Conservation (phyloP, 2,888 invertebrate species). For the Thymelicus acteon region DNA sequence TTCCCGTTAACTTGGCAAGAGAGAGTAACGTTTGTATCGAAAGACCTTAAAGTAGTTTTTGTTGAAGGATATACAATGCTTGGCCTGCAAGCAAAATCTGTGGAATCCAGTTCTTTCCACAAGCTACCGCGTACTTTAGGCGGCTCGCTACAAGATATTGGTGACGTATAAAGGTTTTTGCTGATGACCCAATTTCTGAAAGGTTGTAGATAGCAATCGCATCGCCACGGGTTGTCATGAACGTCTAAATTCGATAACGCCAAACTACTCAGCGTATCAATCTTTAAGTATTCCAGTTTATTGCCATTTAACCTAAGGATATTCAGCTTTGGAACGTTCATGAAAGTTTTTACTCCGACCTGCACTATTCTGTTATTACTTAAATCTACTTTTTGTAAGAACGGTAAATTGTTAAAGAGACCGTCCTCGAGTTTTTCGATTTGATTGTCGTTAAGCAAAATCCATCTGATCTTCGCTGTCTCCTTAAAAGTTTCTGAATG, state of each 20-base stretch:
- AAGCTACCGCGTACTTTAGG: constrained; percentile 86
- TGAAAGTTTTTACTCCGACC: constrained; percentile 89
- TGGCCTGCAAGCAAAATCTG: constrained; percentile 93
- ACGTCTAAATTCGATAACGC: constrained; percentile 89
- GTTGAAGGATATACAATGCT: constrained; percentile 87
- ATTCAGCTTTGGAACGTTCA: constrained; percentile 87
- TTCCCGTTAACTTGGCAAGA: constrained; percentile 91
- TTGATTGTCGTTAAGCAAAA: constrained; percentile 90
- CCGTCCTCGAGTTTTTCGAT: constrained; percentile 89
- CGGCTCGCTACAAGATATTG: constrained; percentile 90
- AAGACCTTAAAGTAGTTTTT: constrained; percentile 85
- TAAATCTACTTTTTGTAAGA: constrained; percentile 90
- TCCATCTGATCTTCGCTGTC: constrained; percentile 88
- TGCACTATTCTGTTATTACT: constrained; percentile 89
- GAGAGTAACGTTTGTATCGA: constrained; percentile 88
- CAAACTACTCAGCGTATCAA: constrained; percentile 87
- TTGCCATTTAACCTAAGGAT: constrained; percentile 90
- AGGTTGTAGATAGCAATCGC: constrained; percentile 92
- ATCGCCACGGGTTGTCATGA: constrained; percentile 94
- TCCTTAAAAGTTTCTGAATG: constrained; percentile 89
- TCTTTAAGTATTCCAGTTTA: constrained; percentile 87
- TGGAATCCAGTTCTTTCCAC: constrained; percentile 89
- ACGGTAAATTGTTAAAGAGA: constrained; percentile 90
- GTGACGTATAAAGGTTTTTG: constrained; percentile 89
- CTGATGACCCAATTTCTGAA: constrained; percentile 91